Base-by-base conservation (phyloP, 1,140 invertebrate species). In the Drosophila saltans region DNA sequence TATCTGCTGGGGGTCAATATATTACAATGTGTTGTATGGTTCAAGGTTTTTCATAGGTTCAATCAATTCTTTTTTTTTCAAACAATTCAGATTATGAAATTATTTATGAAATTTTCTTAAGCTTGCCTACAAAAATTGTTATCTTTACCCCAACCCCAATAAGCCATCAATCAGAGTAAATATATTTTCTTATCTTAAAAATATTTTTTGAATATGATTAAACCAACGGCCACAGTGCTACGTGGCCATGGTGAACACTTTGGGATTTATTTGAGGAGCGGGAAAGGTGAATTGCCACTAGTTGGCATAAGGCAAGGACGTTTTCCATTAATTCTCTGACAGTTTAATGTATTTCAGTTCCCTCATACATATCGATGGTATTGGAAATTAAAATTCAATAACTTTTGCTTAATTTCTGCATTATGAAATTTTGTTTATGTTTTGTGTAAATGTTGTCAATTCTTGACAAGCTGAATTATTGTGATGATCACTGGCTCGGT, bases 321-420 rank as follows among this genome's bases (percentile, higher is more conserved):
- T 52, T 21, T 7, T 24, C 5, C 7, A 48, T 21, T 24, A 3
- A 48, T 2, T 52, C 8, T 52, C 45, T 52, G 45, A 52, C 45
- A 52, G 45, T 52, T 52, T 52, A 52, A 52, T 52, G 45, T 66
- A 57, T 78, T 66, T 45, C 72, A 69, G 72, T 76, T 75, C 69
- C 75, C 30, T 62, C 21, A 52, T 33, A 63, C 33, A 72, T 58
- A 77, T 70, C 21, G 73, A 70, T 70, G 81, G 69, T 85, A 81
- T 85, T 81, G 82, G 75, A 68, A 86, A 76, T 85, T 86, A 79
- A 82, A 66, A 80, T 86, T 82, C 82, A 85, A 85, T 86, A 85
- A 86, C 82, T 85, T 78, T 86, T 71, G 69, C 40, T 62, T 41
- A 72, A 65, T 68, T 60, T 64, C 52, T 26, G 56, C 65, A 64